Evolutionary conservation across 2,888 invertebrate species (phyloP), one percentile per base, ranked within the genome.

Genomic region (Rhingia rostrata): DNA sequence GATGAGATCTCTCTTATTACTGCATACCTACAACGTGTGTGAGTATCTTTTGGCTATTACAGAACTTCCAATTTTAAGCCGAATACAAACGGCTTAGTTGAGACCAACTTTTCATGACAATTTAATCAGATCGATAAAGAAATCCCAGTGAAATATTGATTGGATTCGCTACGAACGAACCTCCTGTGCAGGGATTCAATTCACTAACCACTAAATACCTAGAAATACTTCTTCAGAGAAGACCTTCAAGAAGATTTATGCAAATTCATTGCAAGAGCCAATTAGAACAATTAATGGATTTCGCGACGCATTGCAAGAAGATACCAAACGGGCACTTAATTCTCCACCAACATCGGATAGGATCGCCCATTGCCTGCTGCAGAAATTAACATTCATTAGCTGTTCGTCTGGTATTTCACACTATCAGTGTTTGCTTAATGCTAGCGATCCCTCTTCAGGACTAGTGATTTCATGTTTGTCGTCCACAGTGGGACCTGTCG

Each of bases 351-450:
- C 41, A 35, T 22, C 58, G 69, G 30, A 49, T 22, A 39, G 41
- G 54, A 35, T 12, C 53, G 22, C n/a, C 14, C 72, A 61, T 32
- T 30, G 47, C 63, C 39, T 37, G 56, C 32, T 7, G 45, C 53
- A 77, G 66, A 77, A 82, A 82, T 77, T 82, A 72, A 56, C 77
- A 84, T 45, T 75, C 84, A 84, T 80, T 80, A 84, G 70, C 54
- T 54, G 60, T 56, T 45, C 41, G 66, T 60, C 75, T 80, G 84
- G 80, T 80, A 84, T 84, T 84, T 84, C 80, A 80, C 84, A 80
- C 84, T 80, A 75, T 80, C 79, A 61, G 53, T 54, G 70, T 80
- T 66, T 84, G 7, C 37, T 64, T 84, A 80, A 66, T 84, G 66
- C 49, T 41, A 45, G 64, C 43, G 67, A 84, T 79, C 64, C 79